Evolutionary conservation across 2,797 vertebrate species (phyloP).

Genomic region (Hoplostethus mediterraneus): DNA sequence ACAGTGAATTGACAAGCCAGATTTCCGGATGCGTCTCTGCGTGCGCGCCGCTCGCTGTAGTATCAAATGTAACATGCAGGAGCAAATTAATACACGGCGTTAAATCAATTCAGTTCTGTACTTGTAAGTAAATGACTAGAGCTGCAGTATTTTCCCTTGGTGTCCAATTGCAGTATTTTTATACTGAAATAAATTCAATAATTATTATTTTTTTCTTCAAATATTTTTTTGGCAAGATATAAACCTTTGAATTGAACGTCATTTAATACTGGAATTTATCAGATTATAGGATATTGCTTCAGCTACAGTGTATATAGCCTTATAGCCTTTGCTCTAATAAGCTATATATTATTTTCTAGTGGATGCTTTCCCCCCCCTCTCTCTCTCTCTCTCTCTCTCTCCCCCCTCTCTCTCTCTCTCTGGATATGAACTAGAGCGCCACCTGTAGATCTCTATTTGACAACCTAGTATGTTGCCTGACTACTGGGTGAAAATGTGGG

Average conservation of each 20-base stretch:
- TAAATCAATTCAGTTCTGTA: background rate
- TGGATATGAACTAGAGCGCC: conserved; percentile 60
- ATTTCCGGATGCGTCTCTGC: conserved; percentile 31
- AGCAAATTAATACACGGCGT: background rate
- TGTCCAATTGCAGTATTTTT: too few relatives aligned
- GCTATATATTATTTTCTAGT: background rate
- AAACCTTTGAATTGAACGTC: too few relatives aligned
- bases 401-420: conserved; percentile 6
- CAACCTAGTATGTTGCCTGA: background rate
- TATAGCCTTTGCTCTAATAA: background rate
- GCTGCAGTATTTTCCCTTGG: too few relatives aligned
- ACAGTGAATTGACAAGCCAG: conserved; percentile 27
- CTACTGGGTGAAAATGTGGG: background rate
- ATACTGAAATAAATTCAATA: too few relatives aligned
- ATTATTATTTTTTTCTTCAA: too few relatives aligned
- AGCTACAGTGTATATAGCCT: background rate
- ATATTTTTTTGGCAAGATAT: too few relatives aligned
- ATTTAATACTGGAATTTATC: too few relatives aligned
- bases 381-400: background rate
- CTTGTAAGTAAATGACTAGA: too few relatives aligned
- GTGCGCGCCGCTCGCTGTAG: conserved; percentile 33
- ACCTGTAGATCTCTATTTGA: conserved; percentile 48
- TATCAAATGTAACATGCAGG: conserved; percentile 43
- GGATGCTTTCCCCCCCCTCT: background rate
- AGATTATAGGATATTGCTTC: too few relatives aligned